A percentile compares a stretch with the other conserved stretches of the same genome.
These are phyloP conservation scores for Pseudomyrmex sp. DNA, from an alignment of 1,140 invertebrate genomes.

Conservation along the genomic window DNA sequence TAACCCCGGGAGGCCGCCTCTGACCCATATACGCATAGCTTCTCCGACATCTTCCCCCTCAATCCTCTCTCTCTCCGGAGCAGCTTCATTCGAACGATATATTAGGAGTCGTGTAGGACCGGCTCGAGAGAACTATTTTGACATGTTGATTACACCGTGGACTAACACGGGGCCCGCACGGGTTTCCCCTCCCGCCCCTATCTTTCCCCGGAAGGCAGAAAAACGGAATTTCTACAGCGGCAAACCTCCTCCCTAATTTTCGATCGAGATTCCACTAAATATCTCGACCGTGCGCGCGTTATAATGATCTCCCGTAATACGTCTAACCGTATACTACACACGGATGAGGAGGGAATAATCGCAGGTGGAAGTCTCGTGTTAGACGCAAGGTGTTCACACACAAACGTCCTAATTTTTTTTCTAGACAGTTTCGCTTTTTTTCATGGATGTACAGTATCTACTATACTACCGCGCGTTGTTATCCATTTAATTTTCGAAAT, in stretches of 20 bases:
- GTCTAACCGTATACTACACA: conserved; percentile 43
- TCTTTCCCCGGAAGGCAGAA: conserved; percentile 59
- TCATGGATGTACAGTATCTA: too few relatives aligned
- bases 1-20: conserved; percentile 54
- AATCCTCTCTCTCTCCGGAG: not conserved
- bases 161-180: not conserved
- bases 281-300: conserved; percentile 55
- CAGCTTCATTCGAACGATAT: conserved; percentile 56
- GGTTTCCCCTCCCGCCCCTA: not conserved
- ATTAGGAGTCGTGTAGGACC: conserved; percentile 47
- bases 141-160: conserved; percentile 72
- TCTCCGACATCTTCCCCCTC: not conserved
- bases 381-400: conserved; percentile 34
- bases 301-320: conserved; percentile 62
- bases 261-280: conserved; percentile 46
- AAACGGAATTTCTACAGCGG: conserved; percentile 57
- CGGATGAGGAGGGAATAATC: conserved; percentile 43
- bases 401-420: conserved; percentile 30
- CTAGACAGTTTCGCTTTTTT: not conserved
- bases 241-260: conserved; percentile 45
- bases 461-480: too few relatives aligned
- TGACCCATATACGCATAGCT: conserved; percentile 49
- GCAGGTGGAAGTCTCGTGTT: conserved; percentile 56
- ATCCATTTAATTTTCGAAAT: not conserved
- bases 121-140: conserved; percentile 66